Base-by-base conservation (phyloP, 2,113 vertebrate genomes). In the Oryzias celebensis region DNA sequence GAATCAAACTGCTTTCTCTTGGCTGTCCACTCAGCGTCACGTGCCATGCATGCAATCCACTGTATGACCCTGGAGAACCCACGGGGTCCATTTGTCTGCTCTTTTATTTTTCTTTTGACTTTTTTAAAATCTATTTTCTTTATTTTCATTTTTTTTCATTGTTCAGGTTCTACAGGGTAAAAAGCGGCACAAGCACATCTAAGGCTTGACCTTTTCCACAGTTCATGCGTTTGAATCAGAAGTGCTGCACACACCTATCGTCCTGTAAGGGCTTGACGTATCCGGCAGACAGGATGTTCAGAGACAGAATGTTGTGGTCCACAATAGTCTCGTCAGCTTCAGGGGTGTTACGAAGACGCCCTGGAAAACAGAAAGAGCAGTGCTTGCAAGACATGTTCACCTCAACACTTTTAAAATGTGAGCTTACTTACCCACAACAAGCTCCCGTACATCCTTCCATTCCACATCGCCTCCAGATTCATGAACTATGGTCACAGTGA, bases 401-500 rank as follows among this genome's bases (percentile, higher is more conserved):
- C 41, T 71, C 55, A 10, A 14, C 7, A 0, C 5, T 36, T n/a
- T 42, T 10, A 18, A 55, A 14, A 17, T 52, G 18, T 16, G 22
- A 49, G 24, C 6, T 2, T 18, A 82, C 96, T 91, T 83, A 99
- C 97, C 97, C 51, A 99, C 96, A 56, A 99, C 97, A 63, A 99
- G 93, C 85, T 99, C 97, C 3, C 95, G 92, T 47, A 98, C 93
- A 69, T 99, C 97, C 71, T 93, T 96, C 97, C 97, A 99, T 68
- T 83, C 91, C 59, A 98, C 91, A 47, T 98, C 95, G 49, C 92
- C 93, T 43, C 94, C 95, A 0, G 96, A 93, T 80, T 99, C 97
- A 0, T 99, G 97, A 23, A 99, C 94, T 58, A 99, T 92, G 0
- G 96, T 99, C 47, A 99, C 93, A 0, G 94, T 93, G 62, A 99